Evolutionary conservation across 2,888 invertebrate genomes (phyloP).

Genomic region (Eupithecia centaureata): DNA sequence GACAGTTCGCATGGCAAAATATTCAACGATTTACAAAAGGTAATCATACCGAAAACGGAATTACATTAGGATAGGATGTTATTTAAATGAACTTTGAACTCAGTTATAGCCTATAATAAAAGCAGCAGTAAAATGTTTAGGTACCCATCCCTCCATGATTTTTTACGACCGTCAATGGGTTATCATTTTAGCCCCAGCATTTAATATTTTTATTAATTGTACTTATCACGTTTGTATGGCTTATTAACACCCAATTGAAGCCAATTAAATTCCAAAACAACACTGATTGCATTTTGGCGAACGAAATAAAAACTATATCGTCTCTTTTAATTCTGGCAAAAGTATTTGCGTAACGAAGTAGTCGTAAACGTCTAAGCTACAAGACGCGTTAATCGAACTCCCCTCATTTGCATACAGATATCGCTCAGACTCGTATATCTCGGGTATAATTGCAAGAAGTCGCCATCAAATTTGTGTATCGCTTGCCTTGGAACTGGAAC

Average conservation of each 20-base stretch:
- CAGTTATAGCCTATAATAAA: constrained; percentile 12
- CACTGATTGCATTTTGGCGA: constrained; percentile 20
- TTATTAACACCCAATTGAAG: constrained; percentile 28
- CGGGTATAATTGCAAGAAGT: constrained; percentile 51
- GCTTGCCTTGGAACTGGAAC: constrained; percentile 53
- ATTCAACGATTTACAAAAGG: neutral
- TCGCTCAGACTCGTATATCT: constrained; percentile 49
- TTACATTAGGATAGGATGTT: constrained; percentile 1
- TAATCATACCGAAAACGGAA: neutral
- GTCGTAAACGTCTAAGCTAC: constrained; percentile 58
- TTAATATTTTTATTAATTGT: constrained; percentile 16
- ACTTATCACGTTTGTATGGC: constrained; percentile 28
- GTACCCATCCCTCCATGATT: constrained; percentile 22
- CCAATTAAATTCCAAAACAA: constrained; percentile 26
- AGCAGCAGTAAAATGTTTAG: constrained; percentile 19
- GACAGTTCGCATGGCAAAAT: neutral
- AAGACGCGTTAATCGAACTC: constrained; percentile 60
- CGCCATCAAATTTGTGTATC: constrained; percentile 37
- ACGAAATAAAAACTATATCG: constrained; percentile 7
- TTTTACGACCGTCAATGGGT: constrained; percentile 17
- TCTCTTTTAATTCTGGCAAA: constrained; percentile 31
- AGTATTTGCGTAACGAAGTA: constrained; percentile 66
- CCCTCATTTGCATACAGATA: constrained; percentile 63
- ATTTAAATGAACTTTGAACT: constrained; percentile 4
- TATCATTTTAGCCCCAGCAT: constrained; percentile 17